Base-by-base conservation (phyloP, 2,113 vertebrate genomes). In the Hippocampus mohnikei region DNA sequence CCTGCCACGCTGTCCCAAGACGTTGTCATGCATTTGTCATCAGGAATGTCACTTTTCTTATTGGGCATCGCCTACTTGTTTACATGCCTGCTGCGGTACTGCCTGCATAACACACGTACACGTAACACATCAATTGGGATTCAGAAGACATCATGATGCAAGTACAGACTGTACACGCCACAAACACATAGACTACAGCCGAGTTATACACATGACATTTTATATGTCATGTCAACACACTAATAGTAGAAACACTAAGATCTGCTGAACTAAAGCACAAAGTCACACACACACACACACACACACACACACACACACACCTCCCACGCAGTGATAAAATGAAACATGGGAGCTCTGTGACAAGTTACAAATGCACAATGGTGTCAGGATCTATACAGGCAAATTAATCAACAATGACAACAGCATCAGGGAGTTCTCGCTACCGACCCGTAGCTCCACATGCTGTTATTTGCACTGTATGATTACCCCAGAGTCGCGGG, bases 321-420 rank as follows among this genome's bases (percentile, higher is more conserved):
- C 73, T 81, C 70, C 76, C 77, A 78, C 69, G 73, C 78, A 72
- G 83, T 91, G 91, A 93, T 90, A 88, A 93, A 93, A 88, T 88
- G 89, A 87, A 87, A 80, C 83, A 86, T 69, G 80, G 87, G 80
- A 70, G 79, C 79, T 75, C 67, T 70, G 79, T 91, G 91, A 90
- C 90, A 91, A 86, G 81, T 90, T 87, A 89, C 90, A 91, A 87
- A 88, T 89, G 90, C 90, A 86, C 86, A 75, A 78, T 42, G 52
- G 81, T 88, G 91, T 89, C 84, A 80, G 69, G 85, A 92, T 91
- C 89, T 91, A 90, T 88, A 87, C 79, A 2, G 81, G 86, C 86
- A 88, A 89, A 92, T 92, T 92, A 93, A 93, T 93, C 91, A 93
- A 91, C 82, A 75, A 77, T 85, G 88, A 88, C 91, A 92, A 74